Evolutionary conservation across 2,888 invertebrate genomes (phyloP).

Genomic region (Drosophila austrosaltans): DNA sequence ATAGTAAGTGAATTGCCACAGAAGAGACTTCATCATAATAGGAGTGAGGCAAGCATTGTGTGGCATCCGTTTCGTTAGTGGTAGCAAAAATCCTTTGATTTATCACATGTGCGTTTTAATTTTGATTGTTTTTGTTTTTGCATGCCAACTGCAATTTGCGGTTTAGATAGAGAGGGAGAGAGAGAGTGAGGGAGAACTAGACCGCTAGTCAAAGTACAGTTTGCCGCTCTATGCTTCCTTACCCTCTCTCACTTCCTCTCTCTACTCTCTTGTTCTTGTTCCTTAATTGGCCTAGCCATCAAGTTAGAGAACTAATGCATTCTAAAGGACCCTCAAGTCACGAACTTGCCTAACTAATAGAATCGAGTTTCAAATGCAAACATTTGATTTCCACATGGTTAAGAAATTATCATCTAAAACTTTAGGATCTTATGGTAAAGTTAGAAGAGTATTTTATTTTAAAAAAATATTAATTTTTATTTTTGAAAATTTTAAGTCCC

Average conservation of each 20-base stretch:
- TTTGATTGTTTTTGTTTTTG: slow-evolving; percentile 54
- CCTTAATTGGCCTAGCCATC: slow-evolving; percentile 46
- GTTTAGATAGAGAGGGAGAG: neutral
- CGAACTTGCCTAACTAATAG: slow-evolving; percentile 1
- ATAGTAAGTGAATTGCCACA: slow-evolving; percentile 71
- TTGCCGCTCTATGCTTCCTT: neutral
- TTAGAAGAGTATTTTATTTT: too few species aligned
- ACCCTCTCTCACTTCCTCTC: slow-evolving; percentile 18
- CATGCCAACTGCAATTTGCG: slow-evolving; percentile 35
- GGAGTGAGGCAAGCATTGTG: slow-evolving; percentile 40
- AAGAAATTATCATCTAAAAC: too few species aligned
- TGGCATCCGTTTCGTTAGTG: slow-evolving; percentile 20
- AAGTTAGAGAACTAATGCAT: slow-evolving; percentile 26
- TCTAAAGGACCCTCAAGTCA: slow-evolving; percentile 5
- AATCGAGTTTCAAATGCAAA: too few species aligned
- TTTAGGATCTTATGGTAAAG: too few species aligned
- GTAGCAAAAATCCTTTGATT: slow-evolving; percentile 67
- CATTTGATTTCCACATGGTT: too few species aligned
- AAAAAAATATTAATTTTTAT: too few species aligned
- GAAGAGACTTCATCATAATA: slow-evolving; percentile 62
- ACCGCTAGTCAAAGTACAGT: slow-evolving; percentile 23
- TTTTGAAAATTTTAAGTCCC: too few species aligned
- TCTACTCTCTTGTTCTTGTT: neutral
- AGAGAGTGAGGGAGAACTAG: neutral
- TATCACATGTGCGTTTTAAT: slow-evolving; percentile 74